Percentiles rank a stretch among this genome's conserved stretches.
Conservation (phyloP, 2,113 vertebrate species). For the Aspiorhynchus laticeps region DNA sequence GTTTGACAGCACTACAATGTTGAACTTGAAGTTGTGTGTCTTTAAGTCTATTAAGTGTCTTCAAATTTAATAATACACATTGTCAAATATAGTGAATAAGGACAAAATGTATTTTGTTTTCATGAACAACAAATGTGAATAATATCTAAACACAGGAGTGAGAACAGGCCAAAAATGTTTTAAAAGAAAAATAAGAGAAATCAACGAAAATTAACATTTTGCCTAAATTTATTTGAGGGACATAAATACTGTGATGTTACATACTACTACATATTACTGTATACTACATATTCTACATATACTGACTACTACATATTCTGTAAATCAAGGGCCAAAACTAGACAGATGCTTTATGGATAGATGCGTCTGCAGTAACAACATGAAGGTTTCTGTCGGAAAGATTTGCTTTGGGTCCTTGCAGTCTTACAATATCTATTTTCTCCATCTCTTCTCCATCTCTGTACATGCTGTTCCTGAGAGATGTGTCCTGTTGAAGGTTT, state of each 20-base stretch:
- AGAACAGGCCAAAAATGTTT: background rate
- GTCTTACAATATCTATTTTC: background rate
- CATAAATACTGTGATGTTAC: background rate
- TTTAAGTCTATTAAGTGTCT: too few relatives aligned
- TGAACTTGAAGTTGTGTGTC: too few relatives aligned
- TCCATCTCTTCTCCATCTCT: background rate
- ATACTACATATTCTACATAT: too few relatives aligned
- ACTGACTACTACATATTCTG: background rate
- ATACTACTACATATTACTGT: too few relatives aligned
- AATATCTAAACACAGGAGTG: background rate
- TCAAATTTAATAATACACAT: too few relatives aligned
- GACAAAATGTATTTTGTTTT: background rate
- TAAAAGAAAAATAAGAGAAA: background rate
- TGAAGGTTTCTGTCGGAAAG: background rate
- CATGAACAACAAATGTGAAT: background rate
- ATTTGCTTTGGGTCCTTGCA: background rate
- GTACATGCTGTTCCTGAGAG: background rate
- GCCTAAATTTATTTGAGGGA: background rate
- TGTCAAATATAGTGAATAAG: background rate
- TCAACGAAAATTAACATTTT: background rate
- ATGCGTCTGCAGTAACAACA: background rate
- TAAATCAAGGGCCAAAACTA: background rate
- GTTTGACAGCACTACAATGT: too few relatives aligned
- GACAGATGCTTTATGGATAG: background rate
- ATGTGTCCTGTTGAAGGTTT: slow-evolving; percentile 8